Base-by-base conservation (phyloP, 2,797 vertebrate species). In the Coccyzus lansbergi region DNA sequence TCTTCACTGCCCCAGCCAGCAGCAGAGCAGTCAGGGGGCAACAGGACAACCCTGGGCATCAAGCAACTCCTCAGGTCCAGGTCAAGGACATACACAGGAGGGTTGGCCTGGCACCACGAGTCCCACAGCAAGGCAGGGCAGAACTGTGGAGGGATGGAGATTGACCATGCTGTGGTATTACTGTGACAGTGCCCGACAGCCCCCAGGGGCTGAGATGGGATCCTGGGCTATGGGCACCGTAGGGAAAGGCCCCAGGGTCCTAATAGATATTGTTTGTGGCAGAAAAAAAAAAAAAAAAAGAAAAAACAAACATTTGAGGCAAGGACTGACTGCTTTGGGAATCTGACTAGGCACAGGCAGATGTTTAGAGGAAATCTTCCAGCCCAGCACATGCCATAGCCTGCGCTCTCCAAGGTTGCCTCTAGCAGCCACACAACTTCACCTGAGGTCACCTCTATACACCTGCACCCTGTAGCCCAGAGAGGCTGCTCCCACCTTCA, bases 381-480 rank as follows among this genome's bases (percentile, higher is more conserved):
- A 42, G 40, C 20, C 28, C 29, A 31, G 9, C 26, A 16, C 1
- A 1, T 1, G 12, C 21, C 0, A 0, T 33, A 31, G 24, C 22
- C 31, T 13, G 6, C 20, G 13, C 46, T 42, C 31, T 38, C 46
- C 6, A 6, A 22, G 15, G 19, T 6, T 12, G 38, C 33, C 4
- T 59, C 5, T 4, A 1, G 2, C 44, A 46, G 46, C 48, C n/a
- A 7, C 0, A 0, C 0, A 1, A 12, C 42, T 52, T 58, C 52
- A 28, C 12, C 29, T 3, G 5, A 3, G 12, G 17, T 17, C 7
- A 5, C 25, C 25, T 12, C 18, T 1, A 0, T 2, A 0, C 22
- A 14, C n/a, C 69, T 7, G 21, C 6, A 6, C 16, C 65, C 36
- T 9, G n/a, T 55, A 31, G 53, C 2, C 1, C 12, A 6, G 15